Evolutionary conservation across 53 echinoderm and acorn worm species (phyloP), one percentile per base, ranked within the genome.

Genomic region (Arbacia lixula): DNA sequence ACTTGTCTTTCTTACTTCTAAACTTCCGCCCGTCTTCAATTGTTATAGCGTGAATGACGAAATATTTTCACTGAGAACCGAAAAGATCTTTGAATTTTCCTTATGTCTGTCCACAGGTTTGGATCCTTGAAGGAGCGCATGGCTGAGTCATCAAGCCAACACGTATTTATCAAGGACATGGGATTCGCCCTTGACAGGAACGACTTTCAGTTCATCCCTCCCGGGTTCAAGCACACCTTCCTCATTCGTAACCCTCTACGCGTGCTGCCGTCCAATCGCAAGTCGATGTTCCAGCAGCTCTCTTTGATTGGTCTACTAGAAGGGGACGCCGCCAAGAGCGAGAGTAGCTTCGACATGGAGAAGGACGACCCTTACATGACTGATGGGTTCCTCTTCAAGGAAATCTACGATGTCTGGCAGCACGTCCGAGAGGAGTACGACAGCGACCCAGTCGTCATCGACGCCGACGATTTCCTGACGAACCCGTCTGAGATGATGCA

Each of bases 401-500:
- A 81, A 19, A 16, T 63, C 43, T 63, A 63, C 21, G 82, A 81
- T 32, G 31, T 81, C 49, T 81, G 82, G 82, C 49, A 81, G 30
- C 29, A 81, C 64, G 36, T 20, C 46, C 49, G 64, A 42, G 37
- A 81, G 32, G 63, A 43, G n/a, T 28, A 10, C 64, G 82, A 49
- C 4, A 19, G n/a, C 8, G 82, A 81, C 50, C 82, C 82, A 50
- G 46, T 81, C 49, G 64, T 81, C 38, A 64, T 81, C 32, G 82
- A 81, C 16, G 82, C 82, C 27, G 82, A 81, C 82, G 82, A 81
- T 30, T 42, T 81, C 30, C 50, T 81, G 82, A n/a, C 64, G 62
- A 81, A 81, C 37, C 82, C 82, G 43, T 31, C 82, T 49, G 82
- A 81, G 46, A 61, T 63, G 12, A 20, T 81, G 63, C 6, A 19